Evolutionary conservation across 2,888 invertebrate genomes (phyloP).

Genomic region (Luffia ferchaultella): DNA sequence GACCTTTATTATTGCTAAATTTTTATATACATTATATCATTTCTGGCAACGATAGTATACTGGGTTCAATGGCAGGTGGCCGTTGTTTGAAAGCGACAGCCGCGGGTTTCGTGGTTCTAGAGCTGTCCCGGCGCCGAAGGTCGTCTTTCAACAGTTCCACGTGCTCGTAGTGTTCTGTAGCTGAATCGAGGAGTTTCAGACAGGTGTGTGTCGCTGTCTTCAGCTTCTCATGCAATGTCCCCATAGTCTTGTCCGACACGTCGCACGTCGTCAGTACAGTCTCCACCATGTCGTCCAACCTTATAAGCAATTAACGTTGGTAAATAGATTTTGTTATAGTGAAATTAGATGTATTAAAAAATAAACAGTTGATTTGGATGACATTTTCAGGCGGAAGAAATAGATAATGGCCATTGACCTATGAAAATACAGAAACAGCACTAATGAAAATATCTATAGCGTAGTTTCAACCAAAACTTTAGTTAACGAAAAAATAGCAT

Average conservation of each 20-base stretch:
- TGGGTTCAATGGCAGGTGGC: slow-evolving; percentile 39
- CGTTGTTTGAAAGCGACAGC: slow-evolving; percentile 4
- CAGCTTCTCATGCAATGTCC: slow-evolving; percentile 36
- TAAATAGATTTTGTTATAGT: too few relatives aligned
- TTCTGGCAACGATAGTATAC: slow-evolving; percentile 13
- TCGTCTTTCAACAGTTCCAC: slow-evolving; percentile 41
- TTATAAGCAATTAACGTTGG: slow-evolving; percentile 14
- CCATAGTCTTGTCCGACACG: slow-evolving; percentile 35
- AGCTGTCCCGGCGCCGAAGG: slow-evolving; percentile 26
- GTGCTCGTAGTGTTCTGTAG: slow-evolving; percentile 47
- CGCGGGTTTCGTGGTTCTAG: slow-evolving; percentile 19
- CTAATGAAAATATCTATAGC: too few relatives aligned
- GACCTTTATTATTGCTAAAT: too few relatives aligned
- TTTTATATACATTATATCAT: too few relatives aligned
- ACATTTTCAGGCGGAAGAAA: too few relatives aligned
- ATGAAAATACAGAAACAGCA: too few relatives aligned
- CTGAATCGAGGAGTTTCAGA: slow-evolving; percentile 38
- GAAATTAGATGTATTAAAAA: too few relatives aligned
- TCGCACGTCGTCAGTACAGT: slow-evolving; percentile 36
- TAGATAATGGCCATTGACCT: too few relatives aligned
- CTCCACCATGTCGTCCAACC: slow-evolving; percentile 48
- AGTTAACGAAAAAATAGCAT: too few relatives aligned
- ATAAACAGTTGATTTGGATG: too few relatives aligned
- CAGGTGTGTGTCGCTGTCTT: slow-evolving; percentile 34
- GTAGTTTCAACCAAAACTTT: too few relatives aligned